These are phyloP conservation scores for Spisula subtruncata DNA, from an alignment of 2,888 invertebrate genomes.

Conservation along the genomic window DNA sequence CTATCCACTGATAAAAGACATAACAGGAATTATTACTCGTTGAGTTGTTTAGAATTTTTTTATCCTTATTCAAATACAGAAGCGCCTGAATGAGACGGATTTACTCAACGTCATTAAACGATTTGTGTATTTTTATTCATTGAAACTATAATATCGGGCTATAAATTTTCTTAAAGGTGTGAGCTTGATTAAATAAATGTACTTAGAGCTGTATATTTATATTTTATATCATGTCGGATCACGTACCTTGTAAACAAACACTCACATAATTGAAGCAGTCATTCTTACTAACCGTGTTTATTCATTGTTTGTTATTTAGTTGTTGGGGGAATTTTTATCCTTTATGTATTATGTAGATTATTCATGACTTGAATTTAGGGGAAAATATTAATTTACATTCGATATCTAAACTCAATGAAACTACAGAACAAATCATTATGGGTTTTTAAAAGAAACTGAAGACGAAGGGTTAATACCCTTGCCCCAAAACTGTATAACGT, in stretches of 20 bases:
- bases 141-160: neutral
- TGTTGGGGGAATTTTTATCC: neutral
- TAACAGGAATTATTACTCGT: neutral
- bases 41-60: neutral
- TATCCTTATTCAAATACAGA: neutral
- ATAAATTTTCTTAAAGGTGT: neutral
- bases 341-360: neutral
- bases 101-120: neutral
- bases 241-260: neutral
- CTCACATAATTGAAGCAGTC: neutral
- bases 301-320: neutral
- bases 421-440: neutral
- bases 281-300: neutral
- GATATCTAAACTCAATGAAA: neutral
- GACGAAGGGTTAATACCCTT: neutral
- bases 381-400: constrained; percentile 12
- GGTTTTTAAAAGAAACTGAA: neutral
- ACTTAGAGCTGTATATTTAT: no score
- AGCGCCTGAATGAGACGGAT: neutral
- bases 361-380: constrained; percentile 8
- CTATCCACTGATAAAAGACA: neutral
- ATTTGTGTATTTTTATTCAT: neutral
- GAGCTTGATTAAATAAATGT: neutral
- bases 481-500: neutral
- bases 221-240: neutral